Evolutionary conservation across 2,888 invertebrate species (phyloP), one percentile per base, ranked within the genome.

Genomic region (Heterodera filipjevi): DNA sequence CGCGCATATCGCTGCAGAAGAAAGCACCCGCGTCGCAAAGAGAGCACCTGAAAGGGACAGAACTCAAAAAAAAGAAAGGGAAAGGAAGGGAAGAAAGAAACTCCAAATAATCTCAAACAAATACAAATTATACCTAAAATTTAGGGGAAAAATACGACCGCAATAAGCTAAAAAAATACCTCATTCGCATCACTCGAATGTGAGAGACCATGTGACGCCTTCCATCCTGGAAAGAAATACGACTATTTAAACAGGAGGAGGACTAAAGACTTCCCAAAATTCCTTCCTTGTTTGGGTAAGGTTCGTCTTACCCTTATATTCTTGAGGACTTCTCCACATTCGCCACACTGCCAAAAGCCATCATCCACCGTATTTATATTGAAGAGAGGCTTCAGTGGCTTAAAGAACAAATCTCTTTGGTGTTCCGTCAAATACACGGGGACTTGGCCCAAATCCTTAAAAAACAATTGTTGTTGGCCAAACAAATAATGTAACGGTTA

Each of bases 121-220:
- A n/a, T n/a, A n/a, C n/a, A n/a, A n/a, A n/a, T n/a, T n/a, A 39
- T 39, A 2, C 6, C 12, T 39, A 39, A 39, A 10, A 12, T 39
- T 39, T 39, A n/a, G 39, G 39, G 12, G 1, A 39, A 39, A 10
- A n/a, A 27, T 8, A 8, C 3, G 1, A 27, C 59, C 5, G 53
- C 6, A 19, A 53, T 53, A 53, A 53, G 22, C 53, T 6, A n/a
- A n/a, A 53, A 53, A 19, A 53, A 53, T 22, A 59, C 75, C 77
- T 53, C 27, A 85, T 78, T 33, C 85, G 79, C 68, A 84, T 79
- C 30, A 81, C 82, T 27, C 85, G 79, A 64, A 85, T 79, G 71
- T 85, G 85, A 16, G 77, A 77, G 44, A 85, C 81, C 82, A 85
- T 84, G 77, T 85, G 85, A 10, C 81, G 76, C 16, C 82, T 81